These are phyloP conservation scores for Pristionchus pacificus DNA, from an alignment of 1,140 invertebrate genomes.

Conservation along the genomic window DNA sequence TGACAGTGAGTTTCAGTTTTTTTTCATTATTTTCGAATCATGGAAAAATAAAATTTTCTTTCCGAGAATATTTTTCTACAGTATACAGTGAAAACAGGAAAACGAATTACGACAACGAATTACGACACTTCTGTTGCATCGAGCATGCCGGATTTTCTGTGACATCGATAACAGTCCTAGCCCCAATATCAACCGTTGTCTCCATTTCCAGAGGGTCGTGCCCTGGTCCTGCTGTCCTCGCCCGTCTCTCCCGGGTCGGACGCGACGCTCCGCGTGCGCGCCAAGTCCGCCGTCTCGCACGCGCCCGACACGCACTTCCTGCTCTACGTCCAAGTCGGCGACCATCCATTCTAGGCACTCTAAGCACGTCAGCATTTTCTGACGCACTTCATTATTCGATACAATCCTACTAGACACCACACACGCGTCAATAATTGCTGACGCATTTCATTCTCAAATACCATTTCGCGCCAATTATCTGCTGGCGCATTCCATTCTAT, in stretches of 20 bases:
- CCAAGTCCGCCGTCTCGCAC: conserved; percentile 4
- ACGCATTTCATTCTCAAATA: too few species aligned
- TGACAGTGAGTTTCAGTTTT: neutral
- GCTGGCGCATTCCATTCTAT: too few species aligned
- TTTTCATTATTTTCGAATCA: neutral
- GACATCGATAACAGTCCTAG: conserved; percentile 10
- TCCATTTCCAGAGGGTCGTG: conserved; percentile 7
- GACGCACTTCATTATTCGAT: too few species aligned
- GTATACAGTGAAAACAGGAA: too few species aligned
- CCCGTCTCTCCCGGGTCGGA: conserved; percentile 10
- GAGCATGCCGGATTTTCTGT: neutral
- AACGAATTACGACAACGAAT: too few species aligned
- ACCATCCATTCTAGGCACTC: conserved; percentile 27
- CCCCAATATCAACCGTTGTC: conserved; percentile 18
- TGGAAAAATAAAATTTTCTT: too few species aligned
- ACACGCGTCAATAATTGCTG: too few species aligned
- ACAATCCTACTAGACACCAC: too few species aligned
- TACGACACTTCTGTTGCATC: too few species aligned
- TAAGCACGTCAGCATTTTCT: too few species aligned
- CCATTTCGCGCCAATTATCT: too few species aligned
- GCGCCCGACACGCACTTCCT: conserved; percentile 27
- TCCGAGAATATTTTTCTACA: too few species aligned
- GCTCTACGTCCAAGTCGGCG: conserved; percentile 20
- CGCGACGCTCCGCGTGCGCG: conserved; percentile 12
- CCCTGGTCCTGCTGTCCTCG: conserved; percentile 12